These are phyloP conservation scores for Balaeniceps rex DNA, from an alignment of 2,113 vertebrate species.

Conservation along the genomic window DNA sequence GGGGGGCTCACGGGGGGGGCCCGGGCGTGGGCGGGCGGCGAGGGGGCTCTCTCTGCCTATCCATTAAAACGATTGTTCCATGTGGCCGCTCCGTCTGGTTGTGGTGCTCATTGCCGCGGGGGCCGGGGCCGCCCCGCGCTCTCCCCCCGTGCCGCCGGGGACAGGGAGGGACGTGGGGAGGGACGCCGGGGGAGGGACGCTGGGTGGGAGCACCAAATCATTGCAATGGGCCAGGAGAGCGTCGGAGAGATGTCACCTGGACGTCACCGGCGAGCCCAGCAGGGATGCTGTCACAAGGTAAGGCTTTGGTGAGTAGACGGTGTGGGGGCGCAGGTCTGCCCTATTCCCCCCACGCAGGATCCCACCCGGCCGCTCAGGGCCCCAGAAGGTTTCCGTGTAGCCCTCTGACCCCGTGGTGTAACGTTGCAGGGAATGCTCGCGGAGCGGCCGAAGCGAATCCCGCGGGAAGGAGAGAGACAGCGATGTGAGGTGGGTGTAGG, in stretches of 20 bases:
- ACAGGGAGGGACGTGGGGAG: neutral
- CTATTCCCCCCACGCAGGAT: neutral
- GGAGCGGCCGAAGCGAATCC: neutral
- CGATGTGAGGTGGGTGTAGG: neutral
- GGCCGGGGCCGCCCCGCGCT: neutral
- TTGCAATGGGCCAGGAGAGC: rapidly evolving
- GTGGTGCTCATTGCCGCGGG: conserved; percentile 67
- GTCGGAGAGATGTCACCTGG: rapidly evolving
- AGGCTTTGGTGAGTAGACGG: neutral
- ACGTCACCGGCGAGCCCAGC: neutral
- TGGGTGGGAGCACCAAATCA: neutral
- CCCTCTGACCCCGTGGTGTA: neutral
- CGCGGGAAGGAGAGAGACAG: rapidly evolving
- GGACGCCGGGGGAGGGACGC: neutral
- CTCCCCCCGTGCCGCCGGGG: neutral
- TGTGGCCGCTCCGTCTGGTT: conserved; percentile 74
- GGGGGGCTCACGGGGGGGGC: neutral
- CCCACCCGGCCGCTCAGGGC: rapidly evolving
- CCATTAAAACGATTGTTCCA: conserved; percentile 81
- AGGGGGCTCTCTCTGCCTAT: conserved; percentile 77
- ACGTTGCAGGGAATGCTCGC: rapidly evolving
- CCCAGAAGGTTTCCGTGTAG: rapidly evolving
- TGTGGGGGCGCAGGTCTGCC: neutral
- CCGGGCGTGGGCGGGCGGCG: conserved; percentile 27
- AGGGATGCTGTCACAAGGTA: neutral